Base-by-base conservation (phyloP, 1,140 invertebrate genomes). In the Cydia pomonella region DNA sequence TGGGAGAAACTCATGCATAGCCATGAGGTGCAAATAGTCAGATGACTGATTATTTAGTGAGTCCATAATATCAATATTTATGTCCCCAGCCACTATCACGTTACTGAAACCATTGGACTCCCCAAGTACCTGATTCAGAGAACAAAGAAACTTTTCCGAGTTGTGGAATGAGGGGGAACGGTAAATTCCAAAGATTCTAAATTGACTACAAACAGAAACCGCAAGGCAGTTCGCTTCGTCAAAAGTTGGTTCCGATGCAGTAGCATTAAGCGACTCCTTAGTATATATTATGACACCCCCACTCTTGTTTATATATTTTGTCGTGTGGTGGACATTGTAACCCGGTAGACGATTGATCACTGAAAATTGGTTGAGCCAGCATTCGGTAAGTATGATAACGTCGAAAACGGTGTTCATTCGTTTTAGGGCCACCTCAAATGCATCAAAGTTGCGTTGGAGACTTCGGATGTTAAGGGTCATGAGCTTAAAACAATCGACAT, bases 321-420 rank as follows among this genome's bases (percentile, higher is more conserved):
- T 33, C 18, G 69, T 33, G 47, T 50, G 47, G 12, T 50, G 50
- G 7, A 4, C 12, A 7, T 44, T 47, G 21, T 73, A 73, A 44
- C 72, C 72, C 3, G 27, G 27, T 5, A 73, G 23, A 10, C 23
- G 21, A 23, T 73, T 73, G 25, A 73, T 50, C 16, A 27, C 6
- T 50, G 72, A 50, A 18, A 3, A 4, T 50, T 73, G 21, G 4
- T 50, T 50, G 1, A 73, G 38, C 38, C 72, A 53, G 25, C 72
- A 73, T 73, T 73, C 72, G 1, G 72, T 73, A 4, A 73, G 72
- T 18, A 73, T 18, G 38, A 73, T 73, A 38, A 69, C 64, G 2
- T 69, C 64, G 38, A 38, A 69, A 3, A 16, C 12, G 3, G 18
- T 38, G 25, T 69, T 38, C 0, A n/a, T 33, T 16, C 64, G 64